Base-by-base conservation (phyloP, 2,113 vertebrate genomes). In the Trochalopteron elliotii region DNA sequence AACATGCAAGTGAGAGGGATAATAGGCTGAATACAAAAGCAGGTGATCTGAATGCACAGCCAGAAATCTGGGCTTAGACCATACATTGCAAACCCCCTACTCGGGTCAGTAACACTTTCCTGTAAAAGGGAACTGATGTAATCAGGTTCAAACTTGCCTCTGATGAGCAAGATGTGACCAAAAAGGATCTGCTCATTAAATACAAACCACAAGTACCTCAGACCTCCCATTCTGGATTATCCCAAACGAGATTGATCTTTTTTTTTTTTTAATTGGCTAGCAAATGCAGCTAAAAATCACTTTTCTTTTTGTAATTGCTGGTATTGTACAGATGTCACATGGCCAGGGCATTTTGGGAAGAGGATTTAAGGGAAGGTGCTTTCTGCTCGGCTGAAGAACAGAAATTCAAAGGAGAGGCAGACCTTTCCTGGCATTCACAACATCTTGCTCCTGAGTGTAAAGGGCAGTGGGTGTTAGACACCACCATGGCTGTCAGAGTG, bases 401-500 rank as follows among this genome's bases (percentile, higher is more conserved):
- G 56, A 60, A 30, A 45, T 24, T 39, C 18, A 11, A 25, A 40
- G 49, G 42, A 27, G 31, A 28, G 1, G n/a, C 55, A 72, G 35
- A 47, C 9, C 39, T 56, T 50, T 40, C 39, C 33, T 30, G 60
- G 68, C 28, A 39, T 15, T 24, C 47, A 15, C 4, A 2, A 7
- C 28, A 21, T 28, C 64, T 44, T 31, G 12, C 21, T 57, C 30
- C 28, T 5, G 18, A 18, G 27, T 1, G 75, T 17, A n/a, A 9
- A 37, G 52, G n/a, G 3, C 33, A 28, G 59, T 17, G 42, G 33
- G 44, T 11, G 6, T 1, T 4, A 31, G 40, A 20, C 15, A 9
- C 53, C 21, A 42, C 22, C 3, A 1, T 0, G 4, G 16, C 14
- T 35, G 9, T 39, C 11, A 4, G 28, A 6, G 27, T 7, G 10